phyloP scores from a whole-genome alignment of 2,888 invertebrate genomes.

The Platycheirus albimanus region DNA sequence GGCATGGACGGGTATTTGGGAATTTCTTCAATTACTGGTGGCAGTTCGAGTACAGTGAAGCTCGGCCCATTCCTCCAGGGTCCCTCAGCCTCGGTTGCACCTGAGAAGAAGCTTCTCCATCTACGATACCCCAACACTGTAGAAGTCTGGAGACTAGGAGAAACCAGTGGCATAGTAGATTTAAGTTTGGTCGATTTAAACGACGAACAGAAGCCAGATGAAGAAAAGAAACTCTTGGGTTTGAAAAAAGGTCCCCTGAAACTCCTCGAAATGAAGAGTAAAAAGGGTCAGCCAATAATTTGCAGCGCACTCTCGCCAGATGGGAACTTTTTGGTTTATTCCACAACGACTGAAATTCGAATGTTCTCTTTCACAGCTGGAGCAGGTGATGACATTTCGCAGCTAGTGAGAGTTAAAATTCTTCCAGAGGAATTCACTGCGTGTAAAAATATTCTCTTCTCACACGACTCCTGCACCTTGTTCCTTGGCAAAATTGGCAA shows the following conservation, averaged over 20 bases:
- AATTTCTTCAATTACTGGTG: conserved; percentile 86
- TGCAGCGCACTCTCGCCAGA: conserved; percentile 88
- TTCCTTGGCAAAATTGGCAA: conserved; percentile 82
- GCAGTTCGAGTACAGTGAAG: conserved; percentile 84
- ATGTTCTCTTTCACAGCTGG: conserved; percentile 82
- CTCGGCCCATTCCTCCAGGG: conserved; percentile 88
- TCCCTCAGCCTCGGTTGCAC: conserved; percentile 84
- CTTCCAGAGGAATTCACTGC: conserved; percentile 80
- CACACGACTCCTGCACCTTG: conserved; percentile 81
- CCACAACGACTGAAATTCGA: conserved; percentile 87
- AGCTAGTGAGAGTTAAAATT: conserved; percentile 80
- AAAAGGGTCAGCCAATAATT: conserved; percentile 86
- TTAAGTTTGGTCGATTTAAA: conserved; percentile 77
- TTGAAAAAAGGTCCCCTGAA: conserved; percentile 85
- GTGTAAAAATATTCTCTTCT: conserved; percentile 82
- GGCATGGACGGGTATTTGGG: conserved; percentile 92
- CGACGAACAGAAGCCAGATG: conserved; percentile 75
- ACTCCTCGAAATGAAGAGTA: conserved; percentile 87
- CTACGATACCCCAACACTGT: conserved; percentile 86
- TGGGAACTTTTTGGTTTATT: conserved; percentile 89
- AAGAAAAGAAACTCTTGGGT: conserved; percentile 65
- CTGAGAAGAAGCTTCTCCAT: conserved; percentile 84
- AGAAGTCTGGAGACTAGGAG: conserved; percentile 87
- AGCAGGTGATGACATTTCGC: conserved; percentile 75
- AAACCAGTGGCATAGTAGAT: conserved; percentile 72